These are phyloP conservation scores for Syrphus vitripennis DNA, from an alignment of 2,888 invertebrate species.

Conservation along the genomic window DNA sequence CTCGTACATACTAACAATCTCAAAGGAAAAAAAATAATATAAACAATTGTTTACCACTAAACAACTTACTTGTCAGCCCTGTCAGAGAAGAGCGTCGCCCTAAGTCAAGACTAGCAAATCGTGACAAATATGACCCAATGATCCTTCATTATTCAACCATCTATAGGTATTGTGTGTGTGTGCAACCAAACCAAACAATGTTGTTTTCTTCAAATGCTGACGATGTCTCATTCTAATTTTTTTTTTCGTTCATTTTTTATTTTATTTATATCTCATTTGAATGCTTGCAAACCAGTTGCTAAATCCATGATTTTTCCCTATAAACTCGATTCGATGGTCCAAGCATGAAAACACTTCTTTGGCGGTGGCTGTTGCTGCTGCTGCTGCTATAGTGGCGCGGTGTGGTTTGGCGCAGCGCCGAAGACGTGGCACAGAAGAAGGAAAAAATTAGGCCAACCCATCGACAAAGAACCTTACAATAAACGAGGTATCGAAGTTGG, in stretches of 20 bases:
- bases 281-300: slow-evolving; percentile 61
- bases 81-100: slow-evolving; percentile 58
- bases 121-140: slow-evolving; percentile 70
- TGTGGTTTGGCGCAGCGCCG: background rate
- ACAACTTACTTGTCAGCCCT: slow-evolving; percentile 46
- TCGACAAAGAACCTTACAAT: slow-evolving; percentile 65
- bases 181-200: slow-evolving; percentile 43
- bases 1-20: background rate
- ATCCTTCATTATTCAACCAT: slow-evolving; percentile 61
- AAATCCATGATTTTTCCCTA: slow-evolving; percentile 29
- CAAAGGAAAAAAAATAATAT: background rate
- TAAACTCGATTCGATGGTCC: background rate
- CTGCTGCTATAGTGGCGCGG: background rate
- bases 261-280: slow-evolving; percentile 49
- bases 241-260: background rate
- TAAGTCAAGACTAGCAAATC: slow-evolving; percentile 62
- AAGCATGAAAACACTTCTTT: slow-evolving; percentile 40
- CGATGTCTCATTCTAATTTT: slow-evolving; percentile 38
- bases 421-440: background rate
- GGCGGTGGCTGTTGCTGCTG: slow-evolving; percentile 26
- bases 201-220: slow-evolving; percentile 62
- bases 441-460: slow-evolving; percentile 66
- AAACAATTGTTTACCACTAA: slow-evolving; percentile 35
- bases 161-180: background rate
- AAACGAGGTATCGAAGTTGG: slow-evolving; percentile 53